Percentiles rank a stretch among this genome's conserved stretches.
Conservation (phyloP, 53 echinoderm and acorn worm species). For the Holothuria scabra region DNA sequence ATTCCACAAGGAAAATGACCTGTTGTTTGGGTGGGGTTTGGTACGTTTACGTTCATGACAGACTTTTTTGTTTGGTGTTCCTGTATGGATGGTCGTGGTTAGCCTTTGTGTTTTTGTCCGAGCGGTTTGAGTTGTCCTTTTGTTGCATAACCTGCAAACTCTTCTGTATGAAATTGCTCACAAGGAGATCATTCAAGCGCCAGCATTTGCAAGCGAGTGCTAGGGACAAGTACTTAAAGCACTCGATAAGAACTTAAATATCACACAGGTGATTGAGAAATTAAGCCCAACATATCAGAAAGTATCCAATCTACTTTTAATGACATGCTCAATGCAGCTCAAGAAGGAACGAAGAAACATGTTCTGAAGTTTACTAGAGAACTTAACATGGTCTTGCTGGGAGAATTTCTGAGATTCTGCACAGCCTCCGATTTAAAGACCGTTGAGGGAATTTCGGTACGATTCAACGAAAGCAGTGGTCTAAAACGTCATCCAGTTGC, state of each 20-base stretch:
- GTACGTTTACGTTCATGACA: too few species aligned
- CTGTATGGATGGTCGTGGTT: too few species aligned
- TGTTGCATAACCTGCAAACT: conserved; percentile 17
- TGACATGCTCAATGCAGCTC: not conserved
- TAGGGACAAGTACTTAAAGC: conserved; percentile 18
- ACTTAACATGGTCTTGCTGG: not conserved
- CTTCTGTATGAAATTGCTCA: conserved; percentile 25
- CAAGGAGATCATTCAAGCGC: conserved; percentile 29
- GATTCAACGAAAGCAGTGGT: conserved; percentile 33
- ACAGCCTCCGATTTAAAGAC: conserved; percentile 49
- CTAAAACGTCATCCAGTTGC: conserved; percentile 58
- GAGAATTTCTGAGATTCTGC: conserved; percentile 46
- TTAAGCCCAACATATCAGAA: conserved; percentile 5
- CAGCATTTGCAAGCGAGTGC: conserved; percentile 27
- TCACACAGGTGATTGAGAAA: not conserved
- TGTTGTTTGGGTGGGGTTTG: too few species aligned
- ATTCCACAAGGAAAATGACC: too few species aligned
- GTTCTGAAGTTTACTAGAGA: not conserved
- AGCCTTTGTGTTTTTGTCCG: too few species aligned
- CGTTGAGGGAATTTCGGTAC: conserved; percentile 37
- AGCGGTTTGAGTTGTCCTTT: conserved; percentile 50
- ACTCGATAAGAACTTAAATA: not conserved
- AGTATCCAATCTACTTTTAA: not conserved
- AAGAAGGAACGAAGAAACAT: conserved; percentile 10
- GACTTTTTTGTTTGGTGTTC: too few species aligned